phyloP scores from a whole-genome alignment of 2,113 vertebrate genomes.

The Paratilapia polleni region DNA sequence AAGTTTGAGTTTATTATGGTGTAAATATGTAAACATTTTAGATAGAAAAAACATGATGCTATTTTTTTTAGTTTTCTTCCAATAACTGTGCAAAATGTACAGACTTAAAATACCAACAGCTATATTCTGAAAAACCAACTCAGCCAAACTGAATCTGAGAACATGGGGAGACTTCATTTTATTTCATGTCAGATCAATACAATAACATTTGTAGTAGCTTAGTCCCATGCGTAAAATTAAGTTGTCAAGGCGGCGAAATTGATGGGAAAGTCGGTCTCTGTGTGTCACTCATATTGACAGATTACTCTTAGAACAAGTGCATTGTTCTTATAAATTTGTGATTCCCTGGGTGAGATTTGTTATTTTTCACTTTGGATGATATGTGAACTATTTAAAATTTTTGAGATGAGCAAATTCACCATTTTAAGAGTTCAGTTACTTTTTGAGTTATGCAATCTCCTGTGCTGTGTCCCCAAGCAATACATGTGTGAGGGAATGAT shows the following conservation, averaged over 20 bases:
- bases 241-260: not conserved
- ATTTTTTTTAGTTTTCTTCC: not conserved
- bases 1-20: not conserved
- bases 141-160: not conserved
- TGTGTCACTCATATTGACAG: constrained; percentile 11
- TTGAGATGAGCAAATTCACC: not conserved
- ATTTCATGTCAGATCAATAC: not conserved
- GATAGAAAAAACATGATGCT: not conserved
- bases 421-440: constrained; percentile 1
- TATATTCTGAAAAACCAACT: not conserved
- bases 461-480: constrained; percentile 28
- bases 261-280: not conserved
- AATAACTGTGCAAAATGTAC: not conserved
- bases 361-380: constrained; percentile 3
- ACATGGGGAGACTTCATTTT: not conserved
- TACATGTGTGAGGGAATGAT: constrained; percentile 31
- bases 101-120: not conserved
- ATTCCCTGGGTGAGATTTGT: not conserved
- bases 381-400: not conserved
- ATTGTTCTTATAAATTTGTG: not conserved
- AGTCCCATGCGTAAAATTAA: not conserved
- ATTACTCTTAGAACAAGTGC: not conserved
- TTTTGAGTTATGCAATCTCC: constrained; percentile 33
- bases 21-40: not conserved
- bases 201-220: not conserved